Evolutionary conservation across 1,140 invertebrate genomes (phyloP).

Genomic region (silkworm (Bombyx mori)): ASM3026992v2 NC_085116.1:17521001-17521500

Average conservation of each 20-base stretch:
- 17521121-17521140: slow-evolving; percentile 12
- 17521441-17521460: too few species aligned
- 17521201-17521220: slow-evolving; percentile 25
- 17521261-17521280: slow-evolving; percentile 19
- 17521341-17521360: too few species aligned
- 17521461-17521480: too few species aligned
- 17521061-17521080: slow-evolving; percentile 26
- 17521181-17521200: slow-evolving; percentile 26
- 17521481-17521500: too few species aligned
- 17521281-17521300: too few species aligned
- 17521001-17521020: not conserved
- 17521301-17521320: too few species aligned
- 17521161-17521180: slow-evolving; percentile 14
- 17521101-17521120: slow-evolving; percentile 13
- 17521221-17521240: slow-evolving; percentile 27
- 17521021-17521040: slow-evolving; percentile 2
- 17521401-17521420: too few species aligned
- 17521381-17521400: too few species aligned
- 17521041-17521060: slow-evolving; percentile 2
- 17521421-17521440: too few species aligned
- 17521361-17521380: too few species aligned
- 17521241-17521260: slow-evolving; percentile 29
- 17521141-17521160: slow-evolving; percentile 4
- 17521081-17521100: slow-evolving; percentile 20
- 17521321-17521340: too few species aligned